Evolutionary conservation across 2,888 invertebrate species (phyloP), one percentile per base, ranked within the genome.

Genomic region (Drosophila leonis): DNA sequence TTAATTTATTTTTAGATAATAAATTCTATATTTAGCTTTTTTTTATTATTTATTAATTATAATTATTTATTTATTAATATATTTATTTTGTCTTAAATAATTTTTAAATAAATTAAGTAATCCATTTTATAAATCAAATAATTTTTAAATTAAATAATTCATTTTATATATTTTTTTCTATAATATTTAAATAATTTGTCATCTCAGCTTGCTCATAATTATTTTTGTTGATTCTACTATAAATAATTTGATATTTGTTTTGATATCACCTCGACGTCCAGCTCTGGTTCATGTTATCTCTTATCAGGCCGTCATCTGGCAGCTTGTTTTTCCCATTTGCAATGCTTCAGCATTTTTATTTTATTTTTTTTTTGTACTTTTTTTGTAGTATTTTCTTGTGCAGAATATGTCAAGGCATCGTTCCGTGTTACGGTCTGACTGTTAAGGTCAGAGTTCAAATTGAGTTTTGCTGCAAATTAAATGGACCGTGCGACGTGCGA

Each of bases 391-490:
- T 52, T 52, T 41, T 39, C 18, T 64, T 64, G 41, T 70, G 66
- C 60, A 66, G 72, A 65, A 70, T 72, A 57, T 84, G 77, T 68
- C 78, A 75, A 62, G 71, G 55, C 48, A 48, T 49, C 60, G 49
- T 44, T 60, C 27, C 52, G 42, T 46, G 24, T 0, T 27, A 35
- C n/a, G 42, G 33, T 20, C 20, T 15, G 27, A 41, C 49, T 57
- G 64, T 59, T 84, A 82, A 84, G 84, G 82, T 87, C 87, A 83
- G 73, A 82, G 83, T 84, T 83, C 82, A 78, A 84, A 78, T 77
- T 79, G 72, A 61, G 72, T 69, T 80, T 70, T 52, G 41, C 35
- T 49, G 63, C 59, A 75, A 80, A 75, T 78, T 72, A 82, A 81
- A 59, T 68, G 79, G 65, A 64, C 57, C 62, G 49, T 52, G 31